These are phyloP conservation scores for Rhopalosiphum maidis DNA, from an alignment of 1,140 invertebrate species.

Conservation along the genomic window DNA sequence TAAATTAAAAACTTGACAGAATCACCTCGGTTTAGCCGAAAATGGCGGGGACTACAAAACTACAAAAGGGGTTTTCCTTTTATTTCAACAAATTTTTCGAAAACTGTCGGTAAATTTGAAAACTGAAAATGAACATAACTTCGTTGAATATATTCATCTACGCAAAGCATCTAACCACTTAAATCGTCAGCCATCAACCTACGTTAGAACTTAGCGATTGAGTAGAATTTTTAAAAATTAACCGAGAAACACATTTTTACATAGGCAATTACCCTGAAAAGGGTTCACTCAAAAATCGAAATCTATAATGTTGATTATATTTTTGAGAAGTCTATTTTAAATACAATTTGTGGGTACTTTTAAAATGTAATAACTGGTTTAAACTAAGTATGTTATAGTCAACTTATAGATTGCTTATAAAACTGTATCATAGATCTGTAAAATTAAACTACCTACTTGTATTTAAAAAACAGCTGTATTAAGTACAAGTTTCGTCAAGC, in stretches of 20 bases:
- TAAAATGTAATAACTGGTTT: background rate
- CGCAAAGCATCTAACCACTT: background rate
- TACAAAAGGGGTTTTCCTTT: background rate
- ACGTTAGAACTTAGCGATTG: background rate
- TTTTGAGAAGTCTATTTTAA: background rate
- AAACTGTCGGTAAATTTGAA: background rate
- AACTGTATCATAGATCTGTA: background rate
- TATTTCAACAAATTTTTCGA: background rate
- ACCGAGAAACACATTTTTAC: background rate
- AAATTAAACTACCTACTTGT: background rate
- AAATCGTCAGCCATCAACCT: background rate
- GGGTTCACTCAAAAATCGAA: background rate
- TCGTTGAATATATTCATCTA: background rate
- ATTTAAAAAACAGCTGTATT: background rate
- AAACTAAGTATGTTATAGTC: background rate
- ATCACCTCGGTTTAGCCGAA: background rate
- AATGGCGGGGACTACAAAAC: background rate
- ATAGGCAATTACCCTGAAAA: too few species aligned
- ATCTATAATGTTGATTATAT: background rate
- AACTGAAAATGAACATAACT: background rate
- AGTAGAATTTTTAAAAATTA: background rate
- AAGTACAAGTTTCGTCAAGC: too few species aligned
- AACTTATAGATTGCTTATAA: background rate
- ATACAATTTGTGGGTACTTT: background rate
- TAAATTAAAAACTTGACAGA: background rate